Evolutionary conservation across 2,797 vertebrate species (phyloP), one percentile per base, ranked within the genome.

Genomic region (Thalassophryne amazonica): DNA sequence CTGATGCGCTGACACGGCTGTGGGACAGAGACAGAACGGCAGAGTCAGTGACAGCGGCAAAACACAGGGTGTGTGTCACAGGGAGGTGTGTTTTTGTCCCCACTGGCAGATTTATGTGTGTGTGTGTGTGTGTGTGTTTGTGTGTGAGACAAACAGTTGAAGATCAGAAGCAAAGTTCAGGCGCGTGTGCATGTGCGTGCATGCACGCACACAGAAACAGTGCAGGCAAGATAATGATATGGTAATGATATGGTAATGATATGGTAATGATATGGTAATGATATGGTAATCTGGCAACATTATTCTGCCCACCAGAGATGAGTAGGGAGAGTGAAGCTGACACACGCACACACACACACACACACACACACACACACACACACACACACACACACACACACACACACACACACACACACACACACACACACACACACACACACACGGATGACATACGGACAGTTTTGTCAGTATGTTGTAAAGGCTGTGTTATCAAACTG

Each of bases 221-320:
- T 33, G 49, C 60, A 53, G 4, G 35, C 28, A 41, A n/a, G n/a
- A n/a, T n/a, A n/a, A n/a, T n/a, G n/a, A n/a, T n/a, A n/a, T n/a
- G 72, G 55, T 75, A 71, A 64, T 40, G 41, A 52, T 71, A 42
- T 57, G 75, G 74, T 90, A 90, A 90, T 87, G 83, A 87, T 72
- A 90, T 90, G 88, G 81, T 85, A 91, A 91, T 89, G 40, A 85
- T 76, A 91, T 91, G 89, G 82, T 87, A 92, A 92, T 90, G 73
- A 75, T 84, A 91, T 92, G 89, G 84, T 88, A 91, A 92, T 91
- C 85, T 87, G 71, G 81, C 81, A 86, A 83, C 86, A 85, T 89
- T 92, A 92, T 92, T 91, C 88, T 83, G 70, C 69, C 76, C 85
- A 89, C 84, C 76, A 86, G 86, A 88, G 84, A 86, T 81, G 33